phyloP scores from a whole-genome alignment of 2,797 vertebrate species.

The Salarias fasciatus region DNA sequence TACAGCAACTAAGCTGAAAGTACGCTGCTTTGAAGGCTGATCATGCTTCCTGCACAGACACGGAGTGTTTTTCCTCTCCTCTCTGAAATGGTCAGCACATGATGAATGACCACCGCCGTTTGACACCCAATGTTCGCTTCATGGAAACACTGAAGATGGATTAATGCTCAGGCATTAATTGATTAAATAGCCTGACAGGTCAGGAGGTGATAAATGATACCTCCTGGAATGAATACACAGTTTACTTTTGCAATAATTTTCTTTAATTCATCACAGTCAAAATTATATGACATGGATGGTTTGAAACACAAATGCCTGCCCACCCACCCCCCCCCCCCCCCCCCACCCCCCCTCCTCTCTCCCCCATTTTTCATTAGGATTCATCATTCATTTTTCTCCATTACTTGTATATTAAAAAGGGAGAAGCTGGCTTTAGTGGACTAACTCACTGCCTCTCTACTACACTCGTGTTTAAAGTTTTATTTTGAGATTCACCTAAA shows the following conservation, averaged over 20 bases:
- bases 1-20: background rate
- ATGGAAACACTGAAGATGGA: constrained; percentile 72
- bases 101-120: constrained; percentile 70
- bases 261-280: constrained; percentile 80
- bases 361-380: constrained; percentile 71
- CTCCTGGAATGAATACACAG: constrained; percentile 70
- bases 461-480: constrained; percentile 1
- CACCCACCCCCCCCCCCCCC: constrained; percentile 15
- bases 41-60: constrained; percentile 13
- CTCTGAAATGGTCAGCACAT: constrained; percentile 42
- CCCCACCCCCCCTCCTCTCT: constrained; percentile 9
- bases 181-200: constrained; percentile 77
- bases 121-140: constrained; percentile 60
- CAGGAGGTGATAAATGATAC: constrained; percentile 80
- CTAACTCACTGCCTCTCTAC: background rate
- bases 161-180: constrained; percentile 75
- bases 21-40: background rate
- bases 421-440: constrained; percentile 30
- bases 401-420: constrained; percentile 61
- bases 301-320: constrained; percentile 56
- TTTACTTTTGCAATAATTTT: constrained; percentile 77
- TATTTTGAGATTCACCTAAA: background rate
- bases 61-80: constrained; percentile 16
- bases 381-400: constrained; percentile 75
- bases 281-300: constrained; percentile 78